These are phyloP conservation scores for Horisme vitalbata DNA, from an alignment of 2,888 invertebrate genomes.

Conservation along the genomic window DNA sequence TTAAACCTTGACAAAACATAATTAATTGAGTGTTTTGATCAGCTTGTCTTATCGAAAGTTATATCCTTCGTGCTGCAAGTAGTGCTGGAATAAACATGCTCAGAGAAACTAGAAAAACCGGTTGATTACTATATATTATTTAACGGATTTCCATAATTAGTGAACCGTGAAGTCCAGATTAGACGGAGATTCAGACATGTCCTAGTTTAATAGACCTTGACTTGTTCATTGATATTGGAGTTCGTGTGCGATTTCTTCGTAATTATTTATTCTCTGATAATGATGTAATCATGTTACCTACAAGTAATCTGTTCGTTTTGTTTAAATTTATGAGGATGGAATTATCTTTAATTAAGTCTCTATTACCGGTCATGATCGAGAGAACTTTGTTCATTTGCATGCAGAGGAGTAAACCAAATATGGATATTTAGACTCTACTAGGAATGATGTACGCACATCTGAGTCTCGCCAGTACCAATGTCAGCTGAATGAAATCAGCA, in stretches of 20 bases:
- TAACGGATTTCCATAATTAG: background rate
- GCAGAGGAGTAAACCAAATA: background rate
- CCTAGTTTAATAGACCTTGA: constrained; percentile 17
- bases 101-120: background rate
- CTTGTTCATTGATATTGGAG: constrained; percentile 5
- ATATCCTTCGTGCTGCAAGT: too few species aligned
- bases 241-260: constrained; percentile 23
- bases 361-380: constrained; percentile 11
- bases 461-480: too few species aligned
- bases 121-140: background rate
- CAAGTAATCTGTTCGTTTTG: constrained; percentile 11
- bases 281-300: constrained; percentile 18
- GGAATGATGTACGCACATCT: too few species aligned
- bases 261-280: constrained; percentile 13
- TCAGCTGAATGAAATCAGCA: too few species aligned
- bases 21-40: too few species aligned
- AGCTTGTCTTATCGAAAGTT: too few species aligned
- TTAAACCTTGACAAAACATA: too few species aligned
- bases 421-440: too few species aligned
- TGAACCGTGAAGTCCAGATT: background rate
- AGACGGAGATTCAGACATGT: background rate
- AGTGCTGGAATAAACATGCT: background rate
- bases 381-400: constrained; percentile 10
- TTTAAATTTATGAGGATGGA: constrained; percentile 15
- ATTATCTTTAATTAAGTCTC: constrained; percentile 15